Evolutionary conservation across 2,888 invertebrate species (phyloP).

Genomic region (Ametastegia equiseti): DNA sequence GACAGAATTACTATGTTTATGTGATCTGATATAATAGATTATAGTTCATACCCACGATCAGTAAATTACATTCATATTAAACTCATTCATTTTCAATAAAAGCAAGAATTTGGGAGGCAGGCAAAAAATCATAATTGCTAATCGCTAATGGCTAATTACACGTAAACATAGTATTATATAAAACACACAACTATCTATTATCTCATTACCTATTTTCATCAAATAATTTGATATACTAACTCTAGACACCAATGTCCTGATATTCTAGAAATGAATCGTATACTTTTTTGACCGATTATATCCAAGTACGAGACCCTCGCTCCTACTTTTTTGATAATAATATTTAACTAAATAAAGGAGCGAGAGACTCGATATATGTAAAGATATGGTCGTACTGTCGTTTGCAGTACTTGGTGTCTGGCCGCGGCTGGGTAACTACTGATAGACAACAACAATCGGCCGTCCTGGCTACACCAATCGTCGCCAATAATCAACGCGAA

Average conservation of each 20-base stretch:
- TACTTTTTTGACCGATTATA: background rate
- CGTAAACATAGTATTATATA: too few relatives aligned
- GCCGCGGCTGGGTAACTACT: slow-evolving; percentile 74
- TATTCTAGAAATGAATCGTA: background rate
- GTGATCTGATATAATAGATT: too few relatives aligned
- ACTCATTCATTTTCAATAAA: too few relatives aligned
- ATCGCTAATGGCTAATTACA: too few relatives aligned
- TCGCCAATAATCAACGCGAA: slow-evolving; percentile 65
- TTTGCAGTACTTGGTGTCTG: slow-evolving; percentile 75
- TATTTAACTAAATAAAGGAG: too few relatives aligned
- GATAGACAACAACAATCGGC: slow-evolving; percentile 73
- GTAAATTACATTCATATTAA: too few relatives aligned
- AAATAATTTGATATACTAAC: slow-evolving; percentile 30
- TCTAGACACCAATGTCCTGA: background rate
- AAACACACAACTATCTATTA: background rate
- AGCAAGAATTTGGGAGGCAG: too few relatives aligned
- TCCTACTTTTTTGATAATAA: too few relatives aligned
- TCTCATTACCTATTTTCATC: slow-evolving; percentile 6
- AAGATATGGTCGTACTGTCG: slow-evolving; percentile 59
- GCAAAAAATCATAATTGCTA: too few relatives aligned
- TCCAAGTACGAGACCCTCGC: too few relatives aligned
- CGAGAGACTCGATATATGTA: background rate
- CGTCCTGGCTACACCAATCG: slow-evolving; percentile 60
- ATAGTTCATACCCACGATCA: too few relatives aligned
- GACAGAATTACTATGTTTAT: too few relatives aligned